Evolutionary conservation across 2,888 invertebrate genomes (phyloP).

Genomic region (Icerya purchasi): DNA sequence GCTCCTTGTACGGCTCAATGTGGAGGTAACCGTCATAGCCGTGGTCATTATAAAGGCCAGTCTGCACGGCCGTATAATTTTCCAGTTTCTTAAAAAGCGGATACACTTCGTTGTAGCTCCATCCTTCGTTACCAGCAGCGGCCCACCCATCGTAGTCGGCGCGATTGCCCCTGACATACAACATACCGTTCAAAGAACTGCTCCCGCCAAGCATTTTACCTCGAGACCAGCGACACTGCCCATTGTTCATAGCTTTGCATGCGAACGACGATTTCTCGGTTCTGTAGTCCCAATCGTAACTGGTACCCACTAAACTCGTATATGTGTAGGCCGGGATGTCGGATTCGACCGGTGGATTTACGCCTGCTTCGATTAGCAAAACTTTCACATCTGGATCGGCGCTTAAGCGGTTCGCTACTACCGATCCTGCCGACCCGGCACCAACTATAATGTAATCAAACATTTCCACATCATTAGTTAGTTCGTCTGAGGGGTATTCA

Average conservation of each 20-base stretch:
- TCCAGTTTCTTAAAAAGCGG: constrained; percentile 27
- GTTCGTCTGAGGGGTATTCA: background rate
- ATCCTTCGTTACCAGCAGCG: constrained; percentile 32
- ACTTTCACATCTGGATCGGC: constrained; percentile 29
- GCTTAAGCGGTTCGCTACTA: constrained; percentile 29
- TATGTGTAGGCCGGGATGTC: constrained; percentile 28
- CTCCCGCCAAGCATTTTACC: constrained; percentile 43
- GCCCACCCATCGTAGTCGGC: constrained; percentile 50
- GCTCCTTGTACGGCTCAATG: constrained; percentile 4
- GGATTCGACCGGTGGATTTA: constrained; percentile 27
- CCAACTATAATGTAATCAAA: constrained; percentile 24
- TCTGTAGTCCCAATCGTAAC: constrained; percentile 29
- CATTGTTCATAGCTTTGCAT: constrained; percentile 24
- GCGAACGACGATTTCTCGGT: constrained; percentile 27
- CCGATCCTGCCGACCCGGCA: constrained; percentile 30
- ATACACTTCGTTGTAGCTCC: constrained; percentile 28
- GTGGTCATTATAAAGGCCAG: background rate
- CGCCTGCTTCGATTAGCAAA: constrained; percentile 32
- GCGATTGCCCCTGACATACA: constrained; percentile 36
- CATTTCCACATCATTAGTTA: background rate
- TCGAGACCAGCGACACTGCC: constrained; percentile 31
- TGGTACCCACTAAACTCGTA: constrained; percentile 21
- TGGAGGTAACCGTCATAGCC: constrained; percentile 5
- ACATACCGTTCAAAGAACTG: constrained; percentile 39
- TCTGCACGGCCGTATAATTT: constrained; percentile 19